A percentile compares a stretch with the other conserved stretches of the same genome.
These are phyloP conservation scores for Pollenia amentaria DNA, from an alignment of 2,888 invertebrate genomes.

Conservation along the genomic window DNA sequence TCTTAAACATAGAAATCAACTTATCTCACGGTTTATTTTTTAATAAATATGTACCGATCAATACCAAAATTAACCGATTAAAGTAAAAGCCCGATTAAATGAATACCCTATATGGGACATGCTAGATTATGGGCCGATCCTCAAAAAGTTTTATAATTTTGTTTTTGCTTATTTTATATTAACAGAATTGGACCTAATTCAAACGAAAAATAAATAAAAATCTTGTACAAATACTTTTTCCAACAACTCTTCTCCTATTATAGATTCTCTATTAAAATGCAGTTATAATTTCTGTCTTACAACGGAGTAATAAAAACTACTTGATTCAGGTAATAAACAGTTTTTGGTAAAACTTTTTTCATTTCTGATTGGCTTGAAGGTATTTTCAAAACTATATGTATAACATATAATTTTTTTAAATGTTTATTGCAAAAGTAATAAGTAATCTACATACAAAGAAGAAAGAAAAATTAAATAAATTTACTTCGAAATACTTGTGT, in stretches of 20 bases:
- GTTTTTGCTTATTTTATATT: not conserved
- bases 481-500: not conserved
- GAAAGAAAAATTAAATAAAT: no score
- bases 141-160: not conserved
- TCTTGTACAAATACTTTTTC: not conserved
- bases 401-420: not conserved
- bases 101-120: no score
- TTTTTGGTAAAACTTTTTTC: slow-evolving; percentile 3
- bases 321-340: slow-evolving; percentile 17
- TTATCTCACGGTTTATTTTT: no score
- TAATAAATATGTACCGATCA: no score
- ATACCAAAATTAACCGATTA: no score
- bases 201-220: no score
- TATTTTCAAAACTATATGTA: not conserved
- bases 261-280: not conserved
- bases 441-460: not conserved
- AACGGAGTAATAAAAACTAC: not conserved
- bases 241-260: not conserved
- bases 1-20: no score
- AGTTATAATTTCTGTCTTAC: not conserved
- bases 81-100: no score
- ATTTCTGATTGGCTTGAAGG: slow-evolving; percentile 3
- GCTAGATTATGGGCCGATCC: no score
- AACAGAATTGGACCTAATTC: no score
- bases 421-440: not conserved